Conservation (phyloP, 2,113 vertebrate genomes). For the Indicator maculatus region DNA sequence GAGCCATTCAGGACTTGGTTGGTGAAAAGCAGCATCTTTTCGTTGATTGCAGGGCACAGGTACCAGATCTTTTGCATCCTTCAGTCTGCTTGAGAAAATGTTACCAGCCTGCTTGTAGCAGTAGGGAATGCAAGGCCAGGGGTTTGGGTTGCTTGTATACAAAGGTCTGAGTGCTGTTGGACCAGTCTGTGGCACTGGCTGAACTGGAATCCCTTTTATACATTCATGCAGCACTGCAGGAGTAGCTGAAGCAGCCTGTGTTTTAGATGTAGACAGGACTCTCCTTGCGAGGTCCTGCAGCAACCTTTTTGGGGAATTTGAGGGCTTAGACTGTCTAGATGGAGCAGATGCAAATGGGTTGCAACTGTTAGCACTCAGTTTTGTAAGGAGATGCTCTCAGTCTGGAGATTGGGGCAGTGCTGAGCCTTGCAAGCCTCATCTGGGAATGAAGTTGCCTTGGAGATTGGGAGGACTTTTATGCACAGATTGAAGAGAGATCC, state of each 20-base stretch:
- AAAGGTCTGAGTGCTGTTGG: background rate
- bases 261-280: background rate
- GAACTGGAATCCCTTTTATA: background rate
- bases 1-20: background rate
- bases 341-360: background rate
- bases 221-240: fast-evolving
- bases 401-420: background rate
- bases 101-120: background rate
- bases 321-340: background rate
- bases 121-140: background rate
- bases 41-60: fast-evolving
- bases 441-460: background rate
- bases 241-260: background rate
- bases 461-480: background rate
- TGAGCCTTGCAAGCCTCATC: background rate
- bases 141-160: background rate
- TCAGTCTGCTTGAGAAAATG: background rate
- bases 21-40: background rate
- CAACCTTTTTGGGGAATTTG: background rate
- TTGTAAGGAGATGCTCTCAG: background rate
- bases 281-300: background rate
- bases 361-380: background rate
- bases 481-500: background rate
- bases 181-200: background rate
- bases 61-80: background rate